Evolutionary conservation across 2,888 invertebrate genomes (phyloP), one percentile per base, ranked within the genome.

Genomic region (Hirudinaria manillensis): DNA sequence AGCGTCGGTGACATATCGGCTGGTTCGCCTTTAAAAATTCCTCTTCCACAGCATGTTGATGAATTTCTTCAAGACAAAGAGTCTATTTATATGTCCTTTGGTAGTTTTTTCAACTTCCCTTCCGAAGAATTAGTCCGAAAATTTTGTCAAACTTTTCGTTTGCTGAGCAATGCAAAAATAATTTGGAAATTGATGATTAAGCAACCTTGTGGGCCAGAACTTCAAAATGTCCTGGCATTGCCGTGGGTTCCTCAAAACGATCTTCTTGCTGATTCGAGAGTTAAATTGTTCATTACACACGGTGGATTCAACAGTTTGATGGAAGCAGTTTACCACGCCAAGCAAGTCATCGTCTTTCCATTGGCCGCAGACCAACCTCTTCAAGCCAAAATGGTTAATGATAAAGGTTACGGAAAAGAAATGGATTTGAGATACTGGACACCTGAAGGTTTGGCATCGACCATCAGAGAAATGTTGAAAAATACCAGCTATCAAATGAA

Each of bases 241-340:
- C 68, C 75, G 19, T 77, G 77, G 77, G 29, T 77, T 66, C 77
- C 77, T 0, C 77, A 77, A 32, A 77, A 77, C 70, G 77, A 77
- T 51, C 45, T 77, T 45, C 68, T 77, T 4, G 75, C 77, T 10
- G 68, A 68, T 32, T n/a, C 4, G n/a, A 75, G 61, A 24, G 53
- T 75, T 13, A 66, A 36, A 38, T 36, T 72, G 21, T 77, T 77
- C 6, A 68, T 77, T 24, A 75, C 71, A 27, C 77, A 77, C 68
- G 74, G 75, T 24, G 77, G 77, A 21, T 72, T 72, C 53, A 77
- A 75, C 51, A 74, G 74, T 38, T 21, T 75, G 53, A 53, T 67
- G 65, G 77, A 77, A 67, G 13, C 75, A 19, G 34, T 75, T 19
- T 75, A 72, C 56, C 71, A 77, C 56, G 75, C 51, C 27, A 75